Evolutionary conservation across 2,888 invertebrate species (phyloP), one percentile per base, ranked within the genome.

Genomic region (Mimachlamys varia): DNA sequence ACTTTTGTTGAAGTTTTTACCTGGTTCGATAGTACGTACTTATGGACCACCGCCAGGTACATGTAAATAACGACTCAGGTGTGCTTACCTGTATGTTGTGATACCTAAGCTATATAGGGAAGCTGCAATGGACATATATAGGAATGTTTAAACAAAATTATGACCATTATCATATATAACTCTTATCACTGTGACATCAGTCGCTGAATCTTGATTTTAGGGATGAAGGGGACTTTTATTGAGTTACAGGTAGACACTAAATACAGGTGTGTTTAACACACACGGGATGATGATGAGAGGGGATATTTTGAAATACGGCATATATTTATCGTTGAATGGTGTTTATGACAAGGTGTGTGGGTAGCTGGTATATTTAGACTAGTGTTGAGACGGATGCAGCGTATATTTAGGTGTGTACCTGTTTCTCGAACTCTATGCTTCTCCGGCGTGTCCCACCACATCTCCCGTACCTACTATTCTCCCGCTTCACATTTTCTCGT

Each of bases 1-100:
- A 76, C 76, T 76, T 76, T 76, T 76, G 76, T 76, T 33, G 27
- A 76, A 76, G 76, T 76, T 76, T 76, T 33, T 76, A 76, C 76
- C 76, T 76, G 76, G 76, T 76, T 76, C 33, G 27, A 76, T 76
- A 76, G 76, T 76, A 76, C 33, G 22, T 76, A 76, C 33, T 33
- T 22, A 22, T 76, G 76, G 76, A 76, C 27, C 76, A 27, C 12
- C 27, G 76, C 76, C 76, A 76, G 76, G 76, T 76, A 76, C 76
- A 22, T 76, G 76, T 76, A 76, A 76, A 22, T 76, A 22, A 76
- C 33, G 12, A 76, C 13, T 76, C 76, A 33, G 76, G 27, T 76
- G 76, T 76, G 76, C 33, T 76, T 76, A 76, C 76, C 76, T 76
- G 76, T 76, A 27, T 1, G 13, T 13, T 22, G 33, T 27, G 76